Base-by-base conservation (phyloP, 2,113 vertebrate species). In the Myotis lucifugus region DNA sequence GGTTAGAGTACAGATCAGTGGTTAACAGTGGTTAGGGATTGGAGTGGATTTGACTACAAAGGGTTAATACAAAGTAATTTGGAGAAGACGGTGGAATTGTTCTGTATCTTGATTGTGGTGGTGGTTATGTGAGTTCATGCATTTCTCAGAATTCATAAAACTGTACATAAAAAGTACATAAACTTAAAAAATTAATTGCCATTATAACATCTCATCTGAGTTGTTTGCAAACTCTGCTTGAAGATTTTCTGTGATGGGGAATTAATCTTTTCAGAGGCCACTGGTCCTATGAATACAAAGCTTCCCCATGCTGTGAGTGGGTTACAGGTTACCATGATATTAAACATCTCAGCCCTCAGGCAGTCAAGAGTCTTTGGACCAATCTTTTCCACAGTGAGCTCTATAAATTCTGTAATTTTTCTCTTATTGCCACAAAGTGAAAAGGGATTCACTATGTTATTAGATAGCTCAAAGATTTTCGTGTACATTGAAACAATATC, bases 351-450 rank as follows among this genome's bases (percentile, higher is more conserved):
- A 48, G 61, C 29, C 34, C 37, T 61, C 18, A 42, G 61, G 54
- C 69, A 96, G 23, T 40, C 27, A 6, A 13, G 23, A 77, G n/a
- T 21, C 78, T 78, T 3, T 32, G 52, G 23, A 54, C 27, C 50
- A 50, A 40, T 87, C 50, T 85, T 95, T 81, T 21, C 17, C 54
- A 83, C 0, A 13, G 23, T 27, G 27, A 18, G 12, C 32, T 69
- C 13, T 40, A 85, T n/a, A 42, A 78, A 76, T 56, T 77, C 46
- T 78, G 88, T 77, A 48, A 48, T 78, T 94, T 93, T 93, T 69
- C 78, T 88, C 10, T 83, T 54, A 73, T 46, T 94, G 29, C 42
- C 59, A 42, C 50, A 21, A 56, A 85, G 11, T 92, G 40, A 42
- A 77, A 90, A 95, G 70, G 17, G 27, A 81, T 70, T 0, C 34